phyloP scores from a whole-genome alignment of 2,113 vertebrate species.

The Carassius gibelio region DNA sequence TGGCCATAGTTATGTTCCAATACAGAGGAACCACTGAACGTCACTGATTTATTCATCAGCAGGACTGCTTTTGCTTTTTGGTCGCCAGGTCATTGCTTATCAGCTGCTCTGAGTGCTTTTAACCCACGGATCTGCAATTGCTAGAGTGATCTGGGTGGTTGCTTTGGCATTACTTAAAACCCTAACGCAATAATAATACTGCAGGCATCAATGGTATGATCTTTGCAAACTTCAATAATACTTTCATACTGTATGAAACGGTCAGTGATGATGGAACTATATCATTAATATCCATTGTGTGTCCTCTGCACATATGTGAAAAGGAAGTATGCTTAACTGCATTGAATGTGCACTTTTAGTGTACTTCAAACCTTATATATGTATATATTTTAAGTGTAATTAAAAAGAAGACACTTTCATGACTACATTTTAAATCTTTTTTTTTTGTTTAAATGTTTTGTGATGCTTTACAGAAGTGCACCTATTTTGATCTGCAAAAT shows the following conservation, averaged over 20 bases:
- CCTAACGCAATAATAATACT: background rate
- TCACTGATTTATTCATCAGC: background rate
- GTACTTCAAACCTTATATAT: no score
- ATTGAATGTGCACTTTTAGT: no score
- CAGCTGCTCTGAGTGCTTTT: background rate
- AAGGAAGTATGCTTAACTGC: no score
- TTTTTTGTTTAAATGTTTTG: no score
- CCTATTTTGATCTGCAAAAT: no score
- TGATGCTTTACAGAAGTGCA: no score
- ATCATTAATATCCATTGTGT: background rate
- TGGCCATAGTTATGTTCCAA: slow-evolving; percentile 36
- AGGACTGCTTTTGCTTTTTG: background rate
- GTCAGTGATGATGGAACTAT: background rate
- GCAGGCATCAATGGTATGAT: background rate
- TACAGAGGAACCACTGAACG: background rate
- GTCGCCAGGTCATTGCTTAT: no score
- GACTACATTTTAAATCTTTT: no score
- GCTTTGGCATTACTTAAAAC: background rate
- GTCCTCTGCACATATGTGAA: no score
- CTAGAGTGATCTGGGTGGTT: background rate
- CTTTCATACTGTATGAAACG: background rate
- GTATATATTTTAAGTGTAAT: no score
- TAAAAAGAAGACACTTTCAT: no score
- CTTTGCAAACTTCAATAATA: background rate
- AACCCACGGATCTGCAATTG: background rate